Percentiles rank a stretch among this genome's conserved stretches.
Evolutionary conservation across 2,113 vertebrate genomes (phyloP).

Genomic region (Melozone crissalis): DNA sequence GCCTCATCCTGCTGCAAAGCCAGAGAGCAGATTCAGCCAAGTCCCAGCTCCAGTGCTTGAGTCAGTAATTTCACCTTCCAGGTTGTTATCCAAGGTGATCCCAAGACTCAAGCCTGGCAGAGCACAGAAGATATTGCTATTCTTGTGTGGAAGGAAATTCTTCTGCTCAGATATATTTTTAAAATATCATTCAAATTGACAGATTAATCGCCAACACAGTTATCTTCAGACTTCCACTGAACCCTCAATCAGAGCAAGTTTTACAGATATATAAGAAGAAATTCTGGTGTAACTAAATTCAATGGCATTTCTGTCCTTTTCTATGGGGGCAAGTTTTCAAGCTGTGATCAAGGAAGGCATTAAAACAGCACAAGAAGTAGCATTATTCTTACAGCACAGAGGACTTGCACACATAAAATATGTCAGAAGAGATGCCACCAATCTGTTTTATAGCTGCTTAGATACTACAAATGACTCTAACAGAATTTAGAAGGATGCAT

Average conservation of each 20-base stretch:
- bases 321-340: neutral
- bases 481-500: slow-evolving; percentile 2
- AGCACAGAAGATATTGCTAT: neutral
- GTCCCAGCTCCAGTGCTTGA: neutral
- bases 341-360: neutral
- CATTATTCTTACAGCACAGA: neutral
- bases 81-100: neutral
- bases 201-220: neutral
- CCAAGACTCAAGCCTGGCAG: neutral
- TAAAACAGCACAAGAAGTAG: neutral
- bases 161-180: neutral
- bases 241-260: neutral
- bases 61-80: neutral
- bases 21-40: neutral
- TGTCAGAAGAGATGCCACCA: neutral
- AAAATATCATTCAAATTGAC: neutral
- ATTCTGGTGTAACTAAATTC: neutral
- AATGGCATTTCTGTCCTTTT: neutral
- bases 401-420: neutral
- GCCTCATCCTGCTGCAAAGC: neutral
- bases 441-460: slow-evolving; percentile 29
- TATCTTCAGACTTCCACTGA: neutral
- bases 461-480: neutral
- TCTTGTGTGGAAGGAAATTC: neutral
- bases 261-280: neutral